phyloP scores from a whole-genome alignment of 2,888 invertebrate species.

The Tipula vernalis region DNA sequence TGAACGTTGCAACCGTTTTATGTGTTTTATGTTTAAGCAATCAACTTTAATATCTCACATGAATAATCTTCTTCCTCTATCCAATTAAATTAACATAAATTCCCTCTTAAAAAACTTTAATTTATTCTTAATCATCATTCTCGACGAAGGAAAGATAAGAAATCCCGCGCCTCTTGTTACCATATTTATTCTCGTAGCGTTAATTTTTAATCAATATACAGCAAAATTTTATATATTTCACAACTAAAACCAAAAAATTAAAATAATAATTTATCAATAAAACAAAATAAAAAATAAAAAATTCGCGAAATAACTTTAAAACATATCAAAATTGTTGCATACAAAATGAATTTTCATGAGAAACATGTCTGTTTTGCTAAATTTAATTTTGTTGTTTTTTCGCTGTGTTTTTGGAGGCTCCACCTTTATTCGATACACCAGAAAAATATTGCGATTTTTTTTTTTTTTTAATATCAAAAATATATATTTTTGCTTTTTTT shows the following conservation, averaged over 20 bases:
- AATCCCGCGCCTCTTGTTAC: background rate
- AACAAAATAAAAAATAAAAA: background rate
- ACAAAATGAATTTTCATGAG: conserved; percentile 4
- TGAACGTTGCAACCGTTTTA: no score
- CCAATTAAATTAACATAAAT: background rate
- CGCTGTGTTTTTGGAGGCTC: background rate
- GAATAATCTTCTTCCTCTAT: background rate
- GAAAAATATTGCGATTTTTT: background rate
- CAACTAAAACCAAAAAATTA: background rate
- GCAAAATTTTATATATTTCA: background rate
- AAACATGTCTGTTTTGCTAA: background rate
- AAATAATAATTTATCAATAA: background rate
- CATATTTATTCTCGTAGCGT: background rate
- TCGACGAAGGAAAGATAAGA: background rate
- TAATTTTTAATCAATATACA: background rate
- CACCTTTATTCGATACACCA: background rate
- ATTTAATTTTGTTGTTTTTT: background rate
- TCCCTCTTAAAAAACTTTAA: background rate
- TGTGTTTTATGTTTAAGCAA: background rate
- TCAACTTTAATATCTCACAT: background rate
- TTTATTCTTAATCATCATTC: background rate
- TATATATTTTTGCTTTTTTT: background rate
- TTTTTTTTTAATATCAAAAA: background rate
- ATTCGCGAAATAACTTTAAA: background rate
- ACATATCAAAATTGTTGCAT: background rate